Percentiles rank a stretch among this genome's conserved stretches.
Conservation (phyloP, 2,113 vertebrate species). For the Dolichallabes microphthalmus region DNA sequence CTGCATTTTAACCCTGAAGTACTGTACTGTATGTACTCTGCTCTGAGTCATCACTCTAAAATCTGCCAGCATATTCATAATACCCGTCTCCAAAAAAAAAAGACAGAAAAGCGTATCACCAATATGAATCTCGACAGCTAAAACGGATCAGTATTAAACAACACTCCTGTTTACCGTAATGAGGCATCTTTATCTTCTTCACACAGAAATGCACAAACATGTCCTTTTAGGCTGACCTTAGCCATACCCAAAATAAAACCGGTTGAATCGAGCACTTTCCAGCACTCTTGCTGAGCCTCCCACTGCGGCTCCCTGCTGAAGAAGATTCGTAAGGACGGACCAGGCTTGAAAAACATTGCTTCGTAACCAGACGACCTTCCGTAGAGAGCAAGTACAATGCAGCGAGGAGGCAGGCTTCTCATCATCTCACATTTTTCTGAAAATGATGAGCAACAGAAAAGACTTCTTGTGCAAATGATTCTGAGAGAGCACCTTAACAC, state of each 20-base stretch:
- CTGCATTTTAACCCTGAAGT: not conserved
- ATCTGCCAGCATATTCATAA: not conserved
- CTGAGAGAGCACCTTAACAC: not conserved
- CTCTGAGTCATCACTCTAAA: not conserved
- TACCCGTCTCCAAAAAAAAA: not conserved
- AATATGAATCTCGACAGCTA: not conserved
- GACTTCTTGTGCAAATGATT: not conserved
- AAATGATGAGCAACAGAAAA: not conserved
- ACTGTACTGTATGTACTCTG: not conserved
- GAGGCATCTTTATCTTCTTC: not conserved
- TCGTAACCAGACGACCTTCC: not conserved
- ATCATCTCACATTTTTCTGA: not conserved
- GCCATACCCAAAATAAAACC: not conserved
- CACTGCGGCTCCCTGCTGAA: not conserved
- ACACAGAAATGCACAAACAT: not conserved
- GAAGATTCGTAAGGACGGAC: not conserved
- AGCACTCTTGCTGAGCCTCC: conserved; percentile 3
- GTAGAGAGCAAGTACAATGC: not conserved
- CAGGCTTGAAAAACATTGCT: not conserved
- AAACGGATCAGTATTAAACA: not conserved
- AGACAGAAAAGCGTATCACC: not conserved
- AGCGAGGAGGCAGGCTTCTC: not conserved
- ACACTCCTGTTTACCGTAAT: not conserved
- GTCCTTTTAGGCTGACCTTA: not conserved
- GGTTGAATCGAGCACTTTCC: not conserved